phyloP scores from a whole-genome alignment of 2,888 invertebrate species.

The Enoplolaimus lenunculus region DNA sequence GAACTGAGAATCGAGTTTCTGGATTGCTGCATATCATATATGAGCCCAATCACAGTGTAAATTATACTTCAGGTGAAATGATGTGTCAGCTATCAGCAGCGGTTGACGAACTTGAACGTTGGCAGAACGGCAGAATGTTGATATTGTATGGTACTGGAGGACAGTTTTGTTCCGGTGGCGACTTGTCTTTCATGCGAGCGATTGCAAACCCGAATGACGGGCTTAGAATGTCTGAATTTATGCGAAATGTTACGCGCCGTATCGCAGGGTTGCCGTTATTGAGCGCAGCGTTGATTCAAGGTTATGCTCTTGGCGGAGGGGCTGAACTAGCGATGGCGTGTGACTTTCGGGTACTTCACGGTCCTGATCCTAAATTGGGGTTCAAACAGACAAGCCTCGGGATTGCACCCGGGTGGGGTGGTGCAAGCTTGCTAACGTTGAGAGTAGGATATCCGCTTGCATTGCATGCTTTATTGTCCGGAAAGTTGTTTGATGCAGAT shows the following conservation, averaged over 20 bases:
- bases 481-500: neutral
- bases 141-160: constrained; percentile 44
- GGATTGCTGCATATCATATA: too few relatives aligned
- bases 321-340: neutral
- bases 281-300: constrained; percentile 46
- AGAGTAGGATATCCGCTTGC: neutral
- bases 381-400: neutral
- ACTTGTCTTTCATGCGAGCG: constrained; percentile 43
- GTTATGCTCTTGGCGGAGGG: constrained; percentile 44
- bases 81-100: constrained; percentile 47
- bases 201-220: constrained; percentile 40
- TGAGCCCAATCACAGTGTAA: too few relatives aligned
- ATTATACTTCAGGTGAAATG: constrained; percentile 45
- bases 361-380: neutral
- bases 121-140: constrained; percentile 45
- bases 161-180: constrained; percentile 50
- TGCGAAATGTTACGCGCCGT: constrained; percentile 43
- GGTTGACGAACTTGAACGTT: constrained; percentile 42
- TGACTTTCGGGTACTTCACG: neutral
- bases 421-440: neutral
- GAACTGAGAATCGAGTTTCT: too few relatives aligned
- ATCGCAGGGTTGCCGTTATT: constrained; percentile 46
- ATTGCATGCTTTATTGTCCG: neutral
- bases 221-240: constrained; percentile 43
- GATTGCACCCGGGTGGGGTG: neutral